Evolutionary conservation across 1,140 invertebrate genomes (phyloP), one percentile per base, ranked within the genome.

Genomic region (Tribolium castaneum): DNA sequence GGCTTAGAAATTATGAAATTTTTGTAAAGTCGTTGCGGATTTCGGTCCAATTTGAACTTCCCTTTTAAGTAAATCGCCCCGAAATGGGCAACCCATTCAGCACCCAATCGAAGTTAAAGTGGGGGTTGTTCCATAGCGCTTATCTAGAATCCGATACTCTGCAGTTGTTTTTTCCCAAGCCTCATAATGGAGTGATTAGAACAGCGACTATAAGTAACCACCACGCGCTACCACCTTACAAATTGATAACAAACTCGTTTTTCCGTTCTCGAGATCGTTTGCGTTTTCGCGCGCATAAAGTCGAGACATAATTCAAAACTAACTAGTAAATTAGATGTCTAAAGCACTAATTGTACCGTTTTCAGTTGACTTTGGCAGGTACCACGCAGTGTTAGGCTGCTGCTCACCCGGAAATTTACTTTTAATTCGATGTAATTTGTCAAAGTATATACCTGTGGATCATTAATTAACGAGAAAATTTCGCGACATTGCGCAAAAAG

Each of bases 81-180:
- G n/a, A 45, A 45, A n/a, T 66, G 45, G 30, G 30, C 59, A 66
- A 66, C 59, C 59, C 59, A 66, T 66, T 66, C 9, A 0, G 10
- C 54, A 25, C 54, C 10, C 19, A 19, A 59, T 13, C 10, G 22
- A 30, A 6, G 25, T 35, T 13, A 66, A 75, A 75, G 39, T 75
- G 52, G 39, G 52, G 22, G 71, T 14, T 34, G 22, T 35, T 51
- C 71, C 50, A 22, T 34, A 49, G 34, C 16, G 50, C 70, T 59
- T 78, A 78, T 78, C 77, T 78, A 75, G 70, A 75, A 75, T 75
- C 59, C 77, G 77, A 78, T 78, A 78, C 54, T n/a, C 19, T 12
- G 56, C 77, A 78, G 71, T 78, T 78, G 77, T 75, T 75, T 70
- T 56, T 78, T 78, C 77, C 54, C 77, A 78, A 66, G 70, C 52